phyloP scores from a whole-genome alignment of 2,797 vertebrate species.

The Apogon hyalosoma region DNA sequence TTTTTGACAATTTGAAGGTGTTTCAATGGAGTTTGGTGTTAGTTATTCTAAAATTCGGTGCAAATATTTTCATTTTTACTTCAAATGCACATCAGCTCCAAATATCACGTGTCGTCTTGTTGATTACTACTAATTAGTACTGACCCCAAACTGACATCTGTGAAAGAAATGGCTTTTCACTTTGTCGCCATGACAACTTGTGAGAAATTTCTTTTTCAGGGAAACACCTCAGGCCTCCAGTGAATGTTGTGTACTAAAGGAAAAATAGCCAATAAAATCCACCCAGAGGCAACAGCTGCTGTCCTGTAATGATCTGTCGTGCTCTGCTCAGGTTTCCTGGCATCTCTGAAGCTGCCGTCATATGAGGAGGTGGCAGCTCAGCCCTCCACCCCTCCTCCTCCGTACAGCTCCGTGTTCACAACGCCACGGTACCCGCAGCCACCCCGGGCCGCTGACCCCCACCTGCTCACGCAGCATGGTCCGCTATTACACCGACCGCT shows the following conservation, averaged over 20 bases:
- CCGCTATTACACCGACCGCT: constrained; percentile 74
- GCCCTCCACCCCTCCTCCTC: constrained; percentile 91
- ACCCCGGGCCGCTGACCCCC: constrained; percentile 67
- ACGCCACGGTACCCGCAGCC: constrained; percentile 78
- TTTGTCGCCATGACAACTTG: constrained; percentile 1
- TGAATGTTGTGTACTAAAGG: too few relatives aligned
- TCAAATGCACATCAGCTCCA: too few relatives aligned
- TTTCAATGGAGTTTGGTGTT: too few relatives aligned
- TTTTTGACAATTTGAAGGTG: too few relatives aligned
- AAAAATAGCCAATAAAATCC: neutral
- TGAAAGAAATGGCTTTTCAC: neutral
- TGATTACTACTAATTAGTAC: too few relatives aligned
- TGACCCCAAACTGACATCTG: too few relatives aligned
- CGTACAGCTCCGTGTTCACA: constrained; percentile 88
- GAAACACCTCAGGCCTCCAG: too few relatives aligned
- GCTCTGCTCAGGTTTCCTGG: constrained; percentile 86
- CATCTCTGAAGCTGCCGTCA: constrained; percentile 92
- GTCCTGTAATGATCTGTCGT: neutral
- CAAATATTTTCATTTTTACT: too few relatives aligned
- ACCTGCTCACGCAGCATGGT: constrained; percentile 87
- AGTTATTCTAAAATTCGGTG: too few relatives aligned
- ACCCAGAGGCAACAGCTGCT: neutral
- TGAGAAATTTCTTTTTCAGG: constrained; percentile 12
- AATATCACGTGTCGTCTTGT: constrained; percentile 4
- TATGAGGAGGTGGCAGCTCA: constrained; percentile 93